Evolutionary conservation across 2,113 vertebrate genomes (phyloP).

Genomic region (Malurus elegans): DNA sequence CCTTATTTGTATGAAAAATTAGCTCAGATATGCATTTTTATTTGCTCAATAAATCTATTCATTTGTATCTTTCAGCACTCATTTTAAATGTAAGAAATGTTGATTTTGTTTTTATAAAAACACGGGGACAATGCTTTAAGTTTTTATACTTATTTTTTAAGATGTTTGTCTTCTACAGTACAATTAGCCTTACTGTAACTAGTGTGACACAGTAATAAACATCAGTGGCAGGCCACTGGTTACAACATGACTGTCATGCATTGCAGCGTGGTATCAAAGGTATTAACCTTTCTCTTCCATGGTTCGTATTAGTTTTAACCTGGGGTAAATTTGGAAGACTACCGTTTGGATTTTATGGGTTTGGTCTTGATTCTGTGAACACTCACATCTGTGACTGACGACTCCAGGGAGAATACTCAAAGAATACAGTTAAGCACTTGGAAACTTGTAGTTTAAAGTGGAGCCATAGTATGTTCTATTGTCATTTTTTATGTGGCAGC

Average conservation of each 20-base stretch:
- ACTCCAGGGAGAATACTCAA: not conserved
- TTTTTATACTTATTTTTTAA: slow-evolving; percentile 81
- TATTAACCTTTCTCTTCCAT: slow-evolving; percentile 56
- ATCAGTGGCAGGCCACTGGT: slow-evolving; percentile 84
- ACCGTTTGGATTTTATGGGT: not conserved
- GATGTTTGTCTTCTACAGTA: slow-evolving; percentile 74
- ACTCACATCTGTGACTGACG: not conserved
- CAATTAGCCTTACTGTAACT: slow-evolving; percentile 79
- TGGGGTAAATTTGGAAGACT: slow-evolving; percentile 20
- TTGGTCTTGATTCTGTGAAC: not conserved
- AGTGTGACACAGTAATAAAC: slow-evolving; percentile 76
- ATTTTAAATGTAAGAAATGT: slow-evolving; percentile 78
- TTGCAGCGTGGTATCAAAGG: slow-evolving; percentile 68
- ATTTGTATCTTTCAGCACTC: slow-evolving; percentile 81
- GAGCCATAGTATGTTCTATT: not conserved
- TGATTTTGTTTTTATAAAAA: slow-evolving; percentile 82
- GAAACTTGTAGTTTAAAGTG: not conserved
- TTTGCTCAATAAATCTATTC: slow-evolving; percentile 78
- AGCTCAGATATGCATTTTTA: slow-evolving; percentile 78
- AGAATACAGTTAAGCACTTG: not conserved
- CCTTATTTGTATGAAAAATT: slow-evolving; percentile 77
- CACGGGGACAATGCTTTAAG: slow-evolving; percentile 91
- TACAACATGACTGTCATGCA: slow-evolving; percentile 67
- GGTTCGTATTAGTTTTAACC: slow-evolving; percentile 49
- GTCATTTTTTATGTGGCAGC: not conserved